Percentiles rank a stretch among this genome's conserved stretches.
phyloP scores from a whole-genome alignment of 2,888 invertebrate species.

The Agrochola macilenta region DNA sequence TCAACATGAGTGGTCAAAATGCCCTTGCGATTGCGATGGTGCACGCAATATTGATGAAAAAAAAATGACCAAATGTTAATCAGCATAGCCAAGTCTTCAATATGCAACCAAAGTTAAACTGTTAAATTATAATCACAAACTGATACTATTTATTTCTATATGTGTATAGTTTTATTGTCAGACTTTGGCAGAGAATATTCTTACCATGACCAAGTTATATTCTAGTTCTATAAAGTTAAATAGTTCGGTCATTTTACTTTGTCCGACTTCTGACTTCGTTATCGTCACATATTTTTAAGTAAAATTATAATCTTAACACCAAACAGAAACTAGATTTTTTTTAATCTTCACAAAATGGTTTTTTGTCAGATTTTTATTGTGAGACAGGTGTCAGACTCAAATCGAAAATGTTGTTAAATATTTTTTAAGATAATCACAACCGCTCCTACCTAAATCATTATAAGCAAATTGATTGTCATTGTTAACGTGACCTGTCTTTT shows the following conservation, averaged over 20 bases:
- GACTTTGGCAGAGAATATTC: constrained; percentile 38
- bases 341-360: background rate
- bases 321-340: constrained; percentile 13
- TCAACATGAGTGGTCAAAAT: constrained; percentile 15
- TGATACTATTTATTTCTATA: constrained; percentile 45
- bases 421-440: constrained; percentile 34
- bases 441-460: constrained; percentile 29
- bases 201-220: constrained; percentile 53
- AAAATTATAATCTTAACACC: constrained; percentile 7
- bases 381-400: constrained; percentile 31
- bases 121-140: constrained; percentile 39
- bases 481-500: constrained; percentile 2
- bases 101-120: constrained; percentile 21
- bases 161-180: constrained; percentile 44
- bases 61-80: background rate
- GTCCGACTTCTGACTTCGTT: constrained; percentile 18
- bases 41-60: background rate
- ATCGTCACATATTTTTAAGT: constrained; percentile 17
- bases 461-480: constrained; percentile 19
- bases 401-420: constrained; percentile 53
- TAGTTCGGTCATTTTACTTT: constrained; percentile 27
- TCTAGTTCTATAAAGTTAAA: constrained; percentile 37
- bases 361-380: constrained; percentile 1
- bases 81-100: background rate
- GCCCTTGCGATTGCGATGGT: background rate